phyloP scores from a whole-genome alignment of 1,140 invertebrate genomes.

The Conus betulinus region DNA sequence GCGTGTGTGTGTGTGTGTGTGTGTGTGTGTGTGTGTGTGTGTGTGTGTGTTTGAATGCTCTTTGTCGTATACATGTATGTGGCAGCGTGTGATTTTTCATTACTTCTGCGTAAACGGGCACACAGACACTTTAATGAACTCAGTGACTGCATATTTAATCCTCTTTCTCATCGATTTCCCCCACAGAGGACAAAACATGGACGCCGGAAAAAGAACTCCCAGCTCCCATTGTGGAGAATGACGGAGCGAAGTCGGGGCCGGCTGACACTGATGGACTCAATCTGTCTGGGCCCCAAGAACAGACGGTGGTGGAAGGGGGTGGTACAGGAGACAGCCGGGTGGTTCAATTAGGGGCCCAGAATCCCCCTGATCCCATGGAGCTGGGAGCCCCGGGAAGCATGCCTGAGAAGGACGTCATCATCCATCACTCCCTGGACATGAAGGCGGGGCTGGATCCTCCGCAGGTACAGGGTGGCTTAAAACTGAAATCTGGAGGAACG shows the following conservation, averaged over 20 bases:
- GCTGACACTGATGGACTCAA: neutral
- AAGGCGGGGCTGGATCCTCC: slow-evolving; percentile 31
- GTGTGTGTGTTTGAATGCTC: too few relatives aligned
- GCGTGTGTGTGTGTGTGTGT: too few relatives aligned
- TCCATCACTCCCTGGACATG: slow-evolving; percentile 31
- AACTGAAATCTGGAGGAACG: too few relatives aligned
- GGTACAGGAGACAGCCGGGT: neutral
- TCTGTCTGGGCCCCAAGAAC: neutral
- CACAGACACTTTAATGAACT: too few relatives aligned
- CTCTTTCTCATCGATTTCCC: neutral
- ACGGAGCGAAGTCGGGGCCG: neutral
- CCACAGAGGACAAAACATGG: slow-evolving; percentile 9
- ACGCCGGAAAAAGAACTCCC: neutral
- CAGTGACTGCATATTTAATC: too few relatives aligned
- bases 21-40: neutral
- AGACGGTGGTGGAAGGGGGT: neutral
- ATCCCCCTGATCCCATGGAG: slow-evolving; percentile 9
- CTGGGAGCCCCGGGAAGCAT: neutral
- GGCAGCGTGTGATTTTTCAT: too few relatives aligned
- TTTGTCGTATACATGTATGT: too few relatives aligned
- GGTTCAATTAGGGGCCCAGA: neutral
- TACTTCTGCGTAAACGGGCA: too few relatives aligned
- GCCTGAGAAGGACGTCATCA: neutral
- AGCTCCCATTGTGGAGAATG: neutral
- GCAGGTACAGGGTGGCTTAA: slow-evolving; percentile 2